Base-by-base conservation (phyloP, 2,113 vertebrate species). In the Hypocryptadius cinnamomeus region DNA sequence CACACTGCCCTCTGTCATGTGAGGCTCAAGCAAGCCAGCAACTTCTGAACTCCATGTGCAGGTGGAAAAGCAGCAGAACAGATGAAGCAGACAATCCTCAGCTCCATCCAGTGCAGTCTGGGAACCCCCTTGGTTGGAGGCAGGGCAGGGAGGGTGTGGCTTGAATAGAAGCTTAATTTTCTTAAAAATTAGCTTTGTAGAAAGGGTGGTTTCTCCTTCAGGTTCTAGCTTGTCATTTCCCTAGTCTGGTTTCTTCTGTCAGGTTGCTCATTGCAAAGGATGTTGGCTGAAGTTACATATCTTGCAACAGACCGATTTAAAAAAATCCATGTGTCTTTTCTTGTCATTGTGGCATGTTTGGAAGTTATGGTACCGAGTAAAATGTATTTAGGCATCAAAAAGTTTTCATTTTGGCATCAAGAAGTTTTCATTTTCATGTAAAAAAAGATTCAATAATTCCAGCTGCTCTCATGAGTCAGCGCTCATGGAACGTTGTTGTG, bases 1-100 rank as follows among this genome's bases (percentile, higher is more conserved):
- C 3, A 2, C 0, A 0, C n/a, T 37, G 57, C 45, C 25, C 42
- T 70, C 51, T 16, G 28, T 30, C 24, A 21, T 0, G 0, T 2
- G 40, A 0, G 7, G 45, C 70, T 61, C 18, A 40, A 22, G 30
- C 31, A 66, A 56, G 23, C 15, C 74, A 71, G 59, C 33, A 44
- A 3, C 59, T 77, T 35, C 30, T 54, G 10, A 27, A 39, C 28
- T 8, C 39, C 51, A 2, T 0, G 22, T 30, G 79, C 65, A 37
- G 61, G 45, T 65, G 68, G 50, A 76, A 33, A 33, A 61, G 19
- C 59, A 30, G n/a, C 1, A 0, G 39, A 68, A 27, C 9, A 27
- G 57, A 51, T 11, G 21, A 60, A 70, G 56, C 12, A 12, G 24
- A 31, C 3, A 17, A 47, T 44, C 53, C 57, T 63, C 63, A 30